phyloP scores from a whole-genome alignment of 2,888 invertebrate species.

The Tiliacea aurago region DNA sequence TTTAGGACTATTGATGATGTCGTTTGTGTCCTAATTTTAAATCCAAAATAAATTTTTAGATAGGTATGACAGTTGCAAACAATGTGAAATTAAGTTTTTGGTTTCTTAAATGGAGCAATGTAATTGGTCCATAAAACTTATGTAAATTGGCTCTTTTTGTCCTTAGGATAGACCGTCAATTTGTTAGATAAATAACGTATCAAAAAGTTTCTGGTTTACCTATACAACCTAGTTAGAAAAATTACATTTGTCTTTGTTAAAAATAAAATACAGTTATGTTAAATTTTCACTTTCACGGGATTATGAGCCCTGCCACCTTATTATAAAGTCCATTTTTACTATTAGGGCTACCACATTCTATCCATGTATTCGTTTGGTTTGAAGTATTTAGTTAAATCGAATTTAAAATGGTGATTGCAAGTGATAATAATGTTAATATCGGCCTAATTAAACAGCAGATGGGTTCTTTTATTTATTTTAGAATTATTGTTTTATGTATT shows the following conservation, averaged over 20 bases:
- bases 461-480: conserved; percentile 60
- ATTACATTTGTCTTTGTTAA: conserved; percentile 46
- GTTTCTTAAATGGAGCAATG: conserved; percentile 12
- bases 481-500: conserved; percentile 63
- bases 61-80: conserved; percentile 14
- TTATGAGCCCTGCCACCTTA: conserved; percentile 32
- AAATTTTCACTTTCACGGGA: conserved; percentile 43
- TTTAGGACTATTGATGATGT: not conserved
- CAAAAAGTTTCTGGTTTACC: conserved; percentile 50
- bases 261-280: conserved; percentile 43
- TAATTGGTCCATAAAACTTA: conserved; percentile 4
- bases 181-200: conserved; percentile 5
- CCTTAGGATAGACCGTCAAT: conserved; percentile 26
- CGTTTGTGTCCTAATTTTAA: not conserved
- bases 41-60: conserved; percentile 33
- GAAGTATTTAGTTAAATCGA: conserved; percentile 47
- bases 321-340: conserved; percentile 44
- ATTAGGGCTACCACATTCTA: conserved; percentile 30
- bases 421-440: conserved; percentile 50
- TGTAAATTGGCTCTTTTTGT: not conserved
- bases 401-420: conserved; percentile 46
- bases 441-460: conserved; percentile 54
- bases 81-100: not conserved
- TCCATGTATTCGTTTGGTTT: conserved; percentile 40
- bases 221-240: conserved; percentile 54